Percentiles rank a stretch among this genome's conserved stretches.
Conservation (phyloP, 2,888 invertebrate genomes). For the Dryomyza anilis region DNA sequence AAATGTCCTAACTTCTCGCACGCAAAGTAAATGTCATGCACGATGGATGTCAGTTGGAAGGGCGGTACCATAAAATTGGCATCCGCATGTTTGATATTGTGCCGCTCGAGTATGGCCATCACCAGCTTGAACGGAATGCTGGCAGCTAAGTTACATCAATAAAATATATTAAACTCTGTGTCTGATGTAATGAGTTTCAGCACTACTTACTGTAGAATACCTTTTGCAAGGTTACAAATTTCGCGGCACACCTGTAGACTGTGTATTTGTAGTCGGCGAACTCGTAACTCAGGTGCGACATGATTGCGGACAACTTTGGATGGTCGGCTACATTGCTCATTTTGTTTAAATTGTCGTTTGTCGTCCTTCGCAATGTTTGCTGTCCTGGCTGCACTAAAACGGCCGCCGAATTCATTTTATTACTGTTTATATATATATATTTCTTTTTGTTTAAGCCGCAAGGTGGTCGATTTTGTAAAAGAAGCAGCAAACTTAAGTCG, state of each 20-base stretch:
- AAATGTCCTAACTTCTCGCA: conserved; percentile 58
- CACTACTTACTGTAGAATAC: conserved; percentile 52
- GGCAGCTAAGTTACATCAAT: conserved; percentile 41
- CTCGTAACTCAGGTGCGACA: conserved; percentile 50
- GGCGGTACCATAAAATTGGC: conserved; percentile 54
- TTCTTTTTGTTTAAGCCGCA: no score
- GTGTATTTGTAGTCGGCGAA: conserved; percentile 55
- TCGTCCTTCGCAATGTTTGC: conserved; percentile 1
- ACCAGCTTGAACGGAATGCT: conserved; percentile 57
- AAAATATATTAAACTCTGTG: neutral
- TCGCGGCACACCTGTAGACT: conserved; percentile 58
- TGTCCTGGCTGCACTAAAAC: conserved; percentile 26
- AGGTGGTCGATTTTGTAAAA: no score
- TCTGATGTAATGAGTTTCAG: neutral
- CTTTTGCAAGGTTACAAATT: conserved; percentile 54
- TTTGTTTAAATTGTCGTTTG: conserved; percentile 13
- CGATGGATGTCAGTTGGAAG: conserved; percentile 54
- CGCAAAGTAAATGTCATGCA: conserved; percentile 59
- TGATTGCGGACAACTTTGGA: conserved; percentile 43
- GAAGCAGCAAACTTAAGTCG: no score
- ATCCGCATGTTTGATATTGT: conserved; percentile 48
- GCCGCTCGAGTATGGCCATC: conserved; percentile 54
- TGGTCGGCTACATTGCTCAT: conserved; percentile 32
- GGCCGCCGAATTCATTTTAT: conserved; percentile 22
- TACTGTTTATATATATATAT: no score